Conservation (phyloP, 2,888 invertebrate genomes). For the Andrena bicolor region DNA sequence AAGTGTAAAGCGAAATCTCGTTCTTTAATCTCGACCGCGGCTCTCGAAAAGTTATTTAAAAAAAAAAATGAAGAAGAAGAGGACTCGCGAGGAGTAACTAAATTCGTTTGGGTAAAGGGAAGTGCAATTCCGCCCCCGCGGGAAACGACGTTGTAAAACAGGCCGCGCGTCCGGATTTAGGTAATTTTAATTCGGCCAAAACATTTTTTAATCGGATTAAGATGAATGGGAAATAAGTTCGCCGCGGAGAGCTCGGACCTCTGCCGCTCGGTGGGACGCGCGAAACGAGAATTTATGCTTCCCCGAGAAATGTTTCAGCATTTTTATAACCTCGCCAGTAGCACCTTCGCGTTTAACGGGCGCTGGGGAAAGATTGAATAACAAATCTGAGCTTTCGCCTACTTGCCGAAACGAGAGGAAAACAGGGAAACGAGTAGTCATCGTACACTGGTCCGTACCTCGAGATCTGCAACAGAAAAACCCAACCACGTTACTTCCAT, state of each 20-base stretch:
- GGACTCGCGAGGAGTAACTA: background rate
- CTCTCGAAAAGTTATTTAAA: background rate
- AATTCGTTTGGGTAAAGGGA: background rate
- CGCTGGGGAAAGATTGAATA: conserved; percentile 42
- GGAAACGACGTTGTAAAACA: background rate
- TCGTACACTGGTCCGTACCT: conserved; percentile 9
- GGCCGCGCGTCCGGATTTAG: background rate
- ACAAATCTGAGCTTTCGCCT: conserved; percentile 26
- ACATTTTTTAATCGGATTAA: conserved; percentile 50
- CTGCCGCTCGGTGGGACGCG: conserved; percentile 4
- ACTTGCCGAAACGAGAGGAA: background rate
- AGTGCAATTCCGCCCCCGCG: too few species aligned
- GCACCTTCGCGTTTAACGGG: conserved; percentile 41
- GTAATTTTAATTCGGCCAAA: conserved; percentile 41
- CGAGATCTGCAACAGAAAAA: conserved; percentile 52
- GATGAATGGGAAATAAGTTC: conserved; percentile 35
- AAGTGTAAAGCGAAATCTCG: background rate
- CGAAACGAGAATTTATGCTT: conserved; percentile 50
- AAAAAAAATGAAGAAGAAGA: background rate
- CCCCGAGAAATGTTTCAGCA: conserved; percentile 43
- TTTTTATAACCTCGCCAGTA: conserved; percentile 44
- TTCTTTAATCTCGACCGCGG: background rate
- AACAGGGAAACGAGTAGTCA: background rate
- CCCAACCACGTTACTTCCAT: background rate
- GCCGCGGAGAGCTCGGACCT: background rate